phyloP scores from a whole-genome alignment of 2,113 vertebrate species.

The Fulica atra region DNA sequence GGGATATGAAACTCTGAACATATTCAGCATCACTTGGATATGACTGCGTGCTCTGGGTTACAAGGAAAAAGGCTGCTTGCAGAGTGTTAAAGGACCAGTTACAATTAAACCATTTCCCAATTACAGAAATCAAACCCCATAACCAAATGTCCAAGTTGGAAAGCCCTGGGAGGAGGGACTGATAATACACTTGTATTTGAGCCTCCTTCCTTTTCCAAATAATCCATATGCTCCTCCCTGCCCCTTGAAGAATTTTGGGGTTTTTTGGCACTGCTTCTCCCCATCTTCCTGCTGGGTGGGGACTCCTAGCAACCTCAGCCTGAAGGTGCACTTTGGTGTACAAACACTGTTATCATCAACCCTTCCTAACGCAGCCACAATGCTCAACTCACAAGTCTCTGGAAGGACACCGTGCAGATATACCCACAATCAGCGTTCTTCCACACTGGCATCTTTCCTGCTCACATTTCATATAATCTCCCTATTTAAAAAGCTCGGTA shows the following conservation, averaged over 20 bases:
- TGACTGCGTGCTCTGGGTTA: neutral
- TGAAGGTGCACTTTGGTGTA: neutral
- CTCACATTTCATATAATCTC: neutral
- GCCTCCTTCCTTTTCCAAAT: neutral
- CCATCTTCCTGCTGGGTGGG: neutral
- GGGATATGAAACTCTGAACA: constrained; percentile 23
- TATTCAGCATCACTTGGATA: neutral
- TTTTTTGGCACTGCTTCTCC: neutral
- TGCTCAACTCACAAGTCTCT: neutral
- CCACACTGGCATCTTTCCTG: neutral
- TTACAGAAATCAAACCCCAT: neutral
- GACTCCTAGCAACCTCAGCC: neutral
- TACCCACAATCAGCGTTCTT: neutral
- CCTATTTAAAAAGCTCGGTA: constrained; percentile 39
- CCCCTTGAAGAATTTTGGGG: neutral
- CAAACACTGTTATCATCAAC: neutral
- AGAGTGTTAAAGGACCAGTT: neutral
- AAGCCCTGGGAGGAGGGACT: neutral
- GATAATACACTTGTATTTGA: neutral
- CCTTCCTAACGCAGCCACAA: neutral
- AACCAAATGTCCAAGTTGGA: neutral
- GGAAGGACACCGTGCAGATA: neutral
- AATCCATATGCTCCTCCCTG: neutral
- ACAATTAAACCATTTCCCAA: neutral
- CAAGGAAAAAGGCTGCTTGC: neutral